Conservation (phyloP, 2,113 vertebrate genomes). For the Alaudala cheleensis region DNA sequence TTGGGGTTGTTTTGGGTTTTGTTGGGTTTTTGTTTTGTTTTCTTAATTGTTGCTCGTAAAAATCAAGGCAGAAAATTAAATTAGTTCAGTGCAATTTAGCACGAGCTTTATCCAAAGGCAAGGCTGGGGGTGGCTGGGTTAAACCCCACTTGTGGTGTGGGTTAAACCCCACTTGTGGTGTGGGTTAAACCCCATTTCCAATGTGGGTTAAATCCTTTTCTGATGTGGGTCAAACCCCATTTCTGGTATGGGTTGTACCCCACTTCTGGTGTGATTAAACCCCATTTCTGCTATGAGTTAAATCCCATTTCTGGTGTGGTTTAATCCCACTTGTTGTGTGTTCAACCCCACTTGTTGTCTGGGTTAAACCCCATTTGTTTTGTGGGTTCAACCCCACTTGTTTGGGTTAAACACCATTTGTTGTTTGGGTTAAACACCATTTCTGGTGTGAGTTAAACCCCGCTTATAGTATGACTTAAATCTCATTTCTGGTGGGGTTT, state of each 20-base stretch:
- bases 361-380: background rate
- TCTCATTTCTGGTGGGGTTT: background rate
- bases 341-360: background rate
- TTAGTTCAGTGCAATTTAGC: conserved; percentile 18
- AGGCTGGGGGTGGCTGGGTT: background rate
- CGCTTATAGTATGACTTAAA: background rate
- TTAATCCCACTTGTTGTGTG: background rate
- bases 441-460: background rate
- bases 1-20: background rate
- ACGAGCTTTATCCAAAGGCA: background rate
- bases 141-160: background rate
- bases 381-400: background rate
- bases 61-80: conserved; percentile 55
- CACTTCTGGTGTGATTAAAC: background rate
- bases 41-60: conserved; percentile 57
- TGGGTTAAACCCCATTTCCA: background rate
- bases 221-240: background rate
- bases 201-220: background rate
- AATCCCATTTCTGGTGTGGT: background rate
- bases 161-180: background rate
- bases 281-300: accelerated
- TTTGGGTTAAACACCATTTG: background rate
- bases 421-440: background rate
- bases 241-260: background rate
- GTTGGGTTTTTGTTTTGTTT: background rate